Conservation (phyloP, 2,888 invertebrate species). For the Drosophila lutescens region DNA sequence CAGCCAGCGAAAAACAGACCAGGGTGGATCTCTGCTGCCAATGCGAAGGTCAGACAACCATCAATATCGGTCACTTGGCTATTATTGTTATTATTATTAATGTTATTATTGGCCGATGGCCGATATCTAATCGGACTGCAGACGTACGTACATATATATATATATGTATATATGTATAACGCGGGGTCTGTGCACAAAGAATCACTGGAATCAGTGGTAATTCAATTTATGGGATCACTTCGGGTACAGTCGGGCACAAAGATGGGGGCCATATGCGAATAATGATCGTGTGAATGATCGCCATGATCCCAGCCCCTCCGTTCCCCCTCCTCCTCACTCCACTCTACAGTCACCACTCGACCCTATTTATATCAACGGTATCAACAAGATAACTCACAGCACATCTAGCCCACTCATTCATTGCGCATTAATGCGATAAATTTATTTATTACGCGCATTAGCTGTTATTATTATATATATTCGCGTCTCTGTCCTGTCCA, state of each 20-base stretch:
- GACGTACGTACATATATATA: background rate
- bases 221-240: conserved; percentile 39
- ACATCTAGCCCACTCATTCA: conserved; percentile 44
- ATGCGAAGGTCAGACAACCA: conserved; percentile 25
- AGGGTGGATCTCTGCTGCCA: background rate
- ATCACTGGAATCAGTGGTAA: conserved; percentile 30
- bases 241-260: conserved; percentile 5
- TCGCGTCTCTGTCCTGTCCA: conserved; percentile 4
- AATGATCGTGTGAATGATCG: conserved; percentile 43
- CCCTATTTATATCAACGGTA: conserved; percentile 26
- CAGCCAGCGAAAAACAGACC: background rate
- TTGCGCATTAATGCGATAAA: conserved; percentile 65
- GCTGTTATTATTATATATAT: conserved; percentile 29
- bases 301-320: background rate
- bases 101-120: conserved; percentile 6
- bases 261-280: conserved; percentile 11
- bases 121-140: conserved; percentile 28
- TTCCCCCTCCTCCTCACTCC: too few relatives aligned
- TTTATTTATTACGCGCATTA: conserved; percentile 65
- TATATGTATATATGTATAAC: too few relatives aligned
- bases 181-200: background rate
- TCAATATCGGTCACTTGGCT: conserved; percentile 41
- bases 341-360: background rate
- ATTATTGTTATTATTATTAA: conserved; percentile 18
- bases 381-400: conserved; percentile 35